A percentile compares a stretch with the other conserved stretches of the same genome.
Evolutionary conservation across 2,888 invertebrate genomes (phyloP).

Genomic region (Ryuthela nishihirai): DNA sequence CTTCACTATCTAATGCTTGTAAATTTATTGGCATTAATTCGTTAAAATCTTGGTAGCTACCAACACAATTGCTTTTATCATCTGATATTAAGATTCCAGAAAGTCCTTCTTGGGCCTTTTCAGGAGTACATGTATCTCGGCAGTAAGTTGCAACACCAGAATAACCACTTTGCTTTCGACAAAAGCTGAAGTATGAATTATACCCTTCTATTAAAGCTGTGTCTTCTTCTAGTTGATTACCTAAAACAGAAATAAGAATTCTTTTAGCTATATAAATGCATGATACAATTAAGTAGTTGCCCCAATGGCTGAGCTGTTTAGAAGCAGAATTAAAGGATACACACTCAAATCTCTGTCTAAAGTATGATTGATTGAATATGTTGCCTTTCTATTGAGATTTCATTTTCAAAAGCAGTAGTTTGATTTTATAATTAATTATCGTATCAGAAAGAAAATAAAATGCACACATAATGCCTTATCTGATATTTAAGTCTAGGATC

Average conservation of each 20-base stretch:
- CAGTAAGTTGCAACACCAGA: constrained; percentile 56
- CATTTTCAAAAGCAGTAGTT: too few relatives aligned
- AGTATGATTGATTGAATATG: too few relatives aligned
- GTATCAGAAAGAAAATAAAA: too few relatives aligned
- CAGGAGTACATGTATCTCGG: constrained; percentile 47
- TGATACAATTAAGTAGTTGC: too few relatives aligned
- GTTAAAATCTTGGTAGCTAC: not conserved
- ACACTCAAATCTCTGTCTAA: too few relatives aligned
- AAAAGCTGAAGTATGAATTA: constrained; percentile 54
- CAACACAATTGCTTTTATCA: not conserved
- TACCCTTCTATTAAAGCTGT: constrained; percentile 55
- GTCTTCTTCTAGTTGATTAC: constrained; percentile 53
- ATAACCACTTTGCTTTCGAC: constrained; percentile 53
- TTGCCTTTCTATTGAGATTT: too few relatives aligned
- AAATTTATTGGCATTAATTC: constrained; percentile 37
- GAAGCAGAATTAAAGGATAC: too few relatives aligned
- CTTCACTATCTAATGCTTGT: constrained; percentile 53
- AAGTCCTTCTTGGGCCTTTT: constrained; percentile 54
- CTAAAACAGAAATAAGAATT: constrained; percentile 45
- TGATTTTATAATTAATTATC: too few relatives aligned
- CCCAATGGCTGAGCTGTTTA: too few relatives aligned
- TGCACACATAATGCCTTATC: too few relatives aligned
- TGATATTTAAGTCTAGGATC: too few relatives aligned
- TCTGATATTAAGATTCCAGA: constrained; percentile 41
- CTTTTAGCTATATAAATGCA: too few relatives aligned